Evolutionary conservation across 1,140 invertebrate species (phyloP), one percentile per base, ranked within the genome.

Genomic region (Chlorops oryzae): DNA sequence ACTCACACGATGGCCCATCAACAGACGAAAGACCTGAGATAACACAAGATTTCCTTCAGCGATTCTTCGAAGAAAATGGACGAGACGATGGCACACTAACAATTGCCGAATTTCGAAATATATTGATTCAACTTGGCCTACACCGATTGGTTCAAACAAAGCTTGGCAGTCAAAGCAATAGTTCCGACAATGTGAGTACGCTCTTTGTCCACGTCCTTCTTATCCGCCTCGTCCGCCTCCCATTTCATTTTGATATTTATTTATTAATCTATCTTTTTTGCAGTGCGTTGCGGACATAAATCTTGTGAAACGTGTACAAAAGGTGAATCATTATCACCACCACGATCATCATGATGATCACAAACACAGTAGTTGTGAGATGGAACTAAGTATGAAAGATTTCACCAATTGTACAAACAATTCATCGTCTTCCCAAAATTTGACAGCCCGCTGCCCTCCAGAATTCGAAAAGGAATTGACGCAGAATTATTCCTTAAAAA

Each of bases 71-170:
- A 21, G 45, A 74, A 54, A 77, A 75, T 51, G 75, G 77, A 18
- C 18, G 23, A 53, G 78, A 77, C 5, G 75, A 80, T 39, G 77
- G 78, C 5, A 73, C 70, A 60, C 78, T 87, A 74, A 81, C 80
- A 54, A 61, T 84, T 51, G 76, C 78, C 0, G 82, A 81, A 22
- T 85, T 88, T 54, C 79, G 84, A 55, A 78, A 72, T 35, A 77
- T 88, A 65, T 64, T 87, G 2, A 70, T 77, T 47, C 79, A 77
- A 21, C 59, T 87, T 48, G 78, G 81, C 44, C 71, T 87, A 9
- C 61, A 75, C 42, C 79, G 77, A 48, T 63, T 83, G 50, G 59
- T 78, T 37, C 71, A 10, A 15, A 34, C 57, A 69, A 39, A 39
- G 21, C 59, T 56, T 25, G 68, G 54, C 35, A 58, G 60, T 34